Evolutionary conservation across 2,888 invertebrate genomes (phyloP), one percentile per base, ranked within the genome.

Genomic region (Drosophila nr. fundita): DNA sequence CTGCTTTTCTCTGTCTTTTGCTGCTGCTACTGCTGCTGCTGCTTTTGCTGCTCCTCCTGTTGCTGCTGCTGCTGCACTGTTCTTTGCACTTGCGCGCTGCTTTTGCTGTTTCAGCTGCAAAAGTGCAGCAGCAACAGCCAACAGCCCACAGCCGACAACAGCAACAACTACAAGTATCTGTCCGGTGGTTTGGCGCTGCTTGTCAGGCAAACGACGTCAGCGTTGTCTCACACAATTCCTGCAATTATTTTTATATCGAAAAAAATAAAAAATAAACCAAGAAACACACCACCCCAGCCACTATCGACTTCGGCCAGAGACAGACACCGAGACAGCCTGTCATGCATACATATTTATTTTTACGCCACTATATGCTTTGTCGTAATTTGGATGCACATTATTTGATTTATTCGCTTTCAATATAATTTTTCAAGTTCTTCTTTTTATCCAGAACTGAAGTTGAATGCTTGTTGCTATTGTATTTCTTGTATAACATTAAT

Each of bases 181-280:
- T 60, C 74, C 66, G 57, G 30, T 57, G 59, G 40, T 49, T 68
- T 75, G 79, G 64, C 73, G 75, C 76, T 70, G 49, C 65, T 70
- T 75, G 75, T 78, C 68, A 73, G 73, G 55, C 58, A 59, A 70
- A 76, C 65, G 49, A 80, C 70, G 73, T 71, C 83, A 58, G 57
- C 87, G 69, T 57, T 73, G 65, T 80, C 89, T 84, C 85, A 75
- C 86, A 84, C 87, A 87, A 90, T 80, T 90, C 88, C 88, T 89
- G 88, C 90, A 90, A 88, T 88, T 88, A 90, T 90, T 88, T 87
- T 88, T 85, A 90, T 90, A 89, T 88, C 80, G 83, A 89, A 89
- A 75, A 59, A 58, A 64, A 62, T 55, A 65, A 60, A 60, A 49
- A 63, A 49, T 48, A 38, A 60, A 67, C 54, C 36, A 49, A 18